Evolutionary conservation across 1,140 invertebrate species (phyloP), one percentile per base, ranked within the genome.

Genomic region (Diorhabda elongata): DNA sequence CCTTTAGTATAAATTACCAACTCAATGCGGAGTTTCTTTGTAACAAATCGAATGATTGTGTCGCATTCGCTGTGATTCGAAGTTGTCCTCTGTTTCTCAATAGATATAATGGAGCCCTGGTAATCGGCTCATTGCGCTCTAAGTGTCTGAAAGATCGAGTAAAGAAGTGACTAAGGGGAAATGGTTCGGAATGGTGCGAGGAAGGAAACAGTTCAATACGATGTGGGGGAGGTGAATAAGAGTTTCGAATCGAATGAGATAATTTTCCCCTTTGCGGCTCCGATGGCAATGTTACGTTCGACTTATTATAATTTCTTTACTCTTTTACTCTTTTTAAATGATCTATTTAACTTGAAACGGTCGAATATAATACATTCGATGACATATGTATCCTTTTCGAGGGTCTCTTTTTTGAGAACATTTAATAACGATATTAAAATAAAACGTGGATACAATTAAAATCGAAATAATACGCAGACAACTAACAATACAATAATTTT

Each of bases 121-220:
- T 73, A 74, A 76, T 74, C 75, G 75, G 73, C 75, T 76, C 73
- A 74, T 73, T 76, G 73, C 73, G 69, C 73, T 61, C 65, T 71
- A 70, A 73, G 73, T 74, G 71, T 74, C 71, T 76, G 73, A 76
- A 70, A 76, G 75, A 74, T 64, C 69, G 63, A 73, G 72, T 71
- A 71, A 75, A 73, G 71, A 72, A 73, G 70, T 76, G 75, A 74
- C 73, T 74, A 73, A 73, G 73, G 71, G 75, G 75, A 76, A 76
- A 76, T 76, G 75, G 75, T 68, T 74, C 70, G 75, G 75, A 76
- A 76, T 66, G 75, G 69, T 67, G 71, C 58, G 66, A 76, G 75
- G 75, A 76, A 76, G 75, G 73, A 76, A 76, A 70, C 74, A 60
- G 73, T 64, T 69, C 73, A 44, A 67, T 67, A 42, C 58, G 65